Conservation (phyloP, 2,113 vertebrate species). For the Hippolais icterina region DNA sequence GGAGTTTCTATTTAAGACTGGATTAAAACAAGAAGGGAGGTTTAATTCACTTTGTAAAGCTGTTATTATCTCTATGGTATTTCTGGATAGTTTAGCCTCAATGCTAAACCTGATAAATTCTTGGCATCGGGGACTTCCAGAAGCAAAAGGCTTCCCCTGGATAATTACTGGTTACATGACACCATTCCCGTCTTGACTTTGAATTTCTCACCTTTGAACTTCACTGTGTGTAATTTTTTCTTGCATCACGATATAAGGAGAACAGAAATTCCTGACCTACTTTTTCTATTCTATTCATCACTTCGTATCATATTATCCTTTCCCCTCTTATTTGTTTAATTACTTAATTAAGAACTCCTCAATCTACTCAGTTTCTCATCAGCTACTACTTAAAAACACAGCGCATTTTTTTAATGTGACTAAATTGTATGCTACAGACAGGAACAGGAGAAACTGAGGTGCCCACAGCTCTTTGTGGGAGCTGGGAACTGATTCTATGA, state of each 20-base stretch:
- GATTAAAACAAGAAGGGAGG: background rate
- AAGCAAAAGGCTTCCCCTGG: background rate
- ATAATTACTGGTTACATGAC: background rate
- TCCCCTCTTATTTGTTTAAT: slow-evolving; percentile 51
- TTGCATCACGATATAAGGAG: background rate
- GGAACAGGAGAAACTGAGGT: background rate
- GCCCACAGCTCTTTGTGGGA: background rate
- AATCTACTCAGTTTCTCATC: slow-evolving; percentile 39
- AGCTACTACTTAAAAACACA: slow-evolving; percentile 22
- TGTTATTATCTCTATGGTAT: background rate
- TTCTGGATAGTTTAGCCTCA: background rate
- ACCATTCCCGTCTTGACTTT: slow-evolving; percentile 9
- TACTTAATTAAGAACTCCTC: slow-evolving; percentile 42
- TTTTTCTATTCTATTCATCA: slow-evolving; percentile 8
- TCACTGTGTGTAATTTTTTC: slow-evolving; percentile 9
- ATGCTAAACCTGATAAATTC: slow-evolving; percentile 15
- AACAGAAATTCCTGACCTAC: slow-evolving; percentile 49
- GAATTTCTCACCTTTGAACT: slow-evolving; percentile 54
- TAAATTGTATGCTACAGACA: background rate
- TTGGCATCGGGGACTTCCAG: background rate
- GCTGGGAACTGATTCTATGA: background rate
- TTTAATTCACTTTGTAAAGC: background rate
- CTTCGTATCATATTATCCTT: slow-evolving; percentile 24
- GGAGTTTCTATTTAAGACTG: background rate
- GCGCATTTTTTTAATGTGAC: background rate